Percentiles rank a stretch among this genome's conserved stretches.
Conservation (phyloP, 2,888 invertebrate genomes). For the Balanococcus diminutus region DNA sequence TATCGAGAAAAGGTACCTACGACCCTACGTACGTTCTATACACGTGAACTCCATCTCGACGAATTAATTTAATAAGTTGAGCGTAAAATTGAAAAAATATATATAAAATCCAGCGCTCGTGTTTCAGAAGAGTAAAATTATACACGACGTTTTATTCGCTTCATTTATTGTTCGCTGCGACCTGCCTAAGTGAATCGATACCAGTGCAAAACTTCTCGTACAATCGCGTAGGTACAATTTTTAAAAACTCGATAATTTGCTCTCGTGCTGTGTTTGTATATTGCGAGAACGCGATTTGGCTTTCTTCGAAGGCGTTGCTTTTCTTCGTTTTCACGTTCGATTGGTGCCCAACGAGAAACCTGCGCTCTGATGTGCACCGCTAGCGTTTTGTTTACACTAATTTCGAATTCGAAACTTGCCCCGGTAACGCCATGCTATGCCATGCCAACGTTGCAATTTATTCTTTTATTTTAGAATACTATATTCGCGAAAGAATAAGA, state of each 20-base stretch:
- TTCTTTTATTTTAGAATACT: neutral
- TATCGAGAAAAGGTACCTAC: too few relatives aligned
- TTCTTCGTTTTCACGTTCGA: constrained; percentile 14
- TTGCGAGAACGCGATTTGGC: neutral
- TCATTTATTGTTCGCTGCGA: neutral
- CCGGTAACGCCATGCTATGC: too few relatives aligned
- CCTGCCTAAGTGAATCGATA: neutral
- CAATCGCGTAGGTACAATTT: neutral
- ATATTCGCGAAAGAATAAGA: too few relatives aligned
- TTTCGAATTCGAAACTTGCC: neutral
- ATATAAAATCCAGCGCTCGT: neutral
- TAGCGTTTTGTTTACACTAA: neutral
- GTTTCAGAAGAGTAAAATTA: neutral
- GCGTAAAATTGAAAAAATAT: neutral
- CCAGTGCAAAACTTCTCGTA: neutral
- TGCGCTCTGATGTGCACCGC: neutral
- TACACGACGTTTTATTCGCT: neutral
- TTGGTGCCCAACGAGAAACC: constrained; percentile 4
- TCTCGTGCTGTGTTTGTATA: neutral
- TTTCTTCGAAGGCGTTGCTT: neutral
- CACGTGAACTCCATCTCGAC: too few relatives aligned
- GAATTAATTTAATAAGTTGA: neutral
- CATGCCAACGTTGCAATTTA: neutral
- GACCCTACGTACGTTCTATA: too few relatives aligned
- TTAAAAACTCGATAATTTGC: constrained; percentile 6